phyloP scores from a whole-genome alignment of 2,888 invertebrate genomes.

The Pyrrhia umbra region DNA sequence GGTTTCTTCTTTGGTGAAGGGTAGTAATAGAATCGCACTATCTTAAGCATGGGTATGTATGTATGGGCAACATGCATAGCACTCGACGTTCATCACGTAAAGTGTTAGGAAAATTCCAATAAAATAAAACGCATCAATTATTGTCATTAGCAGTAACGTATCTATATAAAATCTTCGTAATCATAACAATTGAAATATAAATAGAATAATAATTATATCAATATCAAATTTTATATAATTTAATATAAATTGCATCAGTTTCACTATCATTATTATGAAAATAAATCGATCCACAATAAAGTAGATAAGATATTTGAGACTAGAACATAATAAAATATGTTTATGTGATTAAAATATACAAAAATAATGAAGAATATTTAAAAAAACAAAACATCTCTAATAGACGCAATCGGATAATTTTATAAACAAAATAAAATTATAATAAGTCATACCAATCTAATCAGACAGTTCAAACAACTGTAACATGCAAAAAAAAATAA shows the following conservation, averaged over 20 bases:
- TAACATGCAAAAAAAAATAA: too few species aligned
- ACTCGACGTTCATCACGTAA: too few species aligned
- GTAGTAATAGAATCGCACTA: too few species aligned
- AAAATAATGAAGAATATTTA: slow-evolving; percentile 22
- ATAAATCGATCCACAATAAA: neutral
- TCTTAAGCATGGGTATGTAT: too few species aligned
- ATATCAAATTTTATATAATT: slow-evolving; percentile 1
- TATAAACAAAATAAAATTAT: neutral
- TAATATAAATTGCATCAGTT: slow-evolving; percentile 20
- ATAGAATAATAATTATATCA: neutral
- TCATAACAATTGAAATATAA: slow-evolving; percentile 19
- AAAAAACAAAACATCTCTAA: neutral
- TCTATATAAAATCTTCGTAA: slow-evolving; percentile 10
- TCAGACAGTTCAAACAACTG: too few species aligned
- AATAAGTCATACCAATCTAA: too few species aligned
- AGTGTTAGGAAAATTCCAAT: neutral
- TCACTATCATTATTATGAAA: slow-evolving; percentile 10
- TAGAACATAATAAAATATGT: slow-evolving; percentile 24
- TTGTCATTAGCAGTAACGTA: neutral
- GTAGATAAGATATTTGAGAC: slow-evolving; percentile 25
- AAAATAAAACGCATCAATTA: neutral
- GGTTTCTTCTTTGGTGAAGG: too few species aligned
- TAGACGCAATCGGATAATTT: neutral
- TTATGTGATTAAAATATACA: neutral
- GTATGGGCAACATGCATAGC: too few species aligned